Conservation (phyloP, 2,888 invertebrate genomes). For the Aspidiotus rigidus region DNA sequence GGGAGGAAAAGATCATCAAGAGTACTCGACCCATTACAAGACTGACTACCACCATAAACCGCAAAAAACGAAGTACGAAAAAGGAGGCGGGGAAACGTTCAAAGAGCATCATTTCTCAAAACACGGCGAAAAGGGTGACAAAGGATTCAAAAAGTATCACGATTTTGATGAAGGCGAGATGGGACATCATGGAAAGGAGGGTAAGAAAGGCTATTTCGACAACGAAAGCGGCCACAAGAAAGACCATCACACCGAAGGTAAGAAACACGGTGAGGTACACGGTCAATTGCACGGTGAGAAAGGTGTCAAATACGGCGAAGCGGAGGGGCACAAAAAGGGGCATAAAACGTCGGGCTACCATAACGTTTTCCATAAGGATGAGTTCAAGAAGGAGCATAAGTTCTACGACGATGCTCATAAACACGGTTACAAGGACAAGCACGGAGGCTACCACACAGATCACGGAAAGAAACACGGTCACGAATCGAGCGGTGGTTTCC, state of each 20-base stretch:
- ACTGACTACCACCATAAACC: constrained; percentile 39
- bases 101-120: constrained; percentile 50
- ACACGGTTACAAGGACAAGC: constrained; percentile 63
- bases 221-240: constrained; percentile 56
- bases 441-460: constrained; percentile 65
- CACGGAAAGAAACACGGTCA: constrained; percentile 62
- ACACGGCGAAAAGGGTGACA: constrained; percentile 55
- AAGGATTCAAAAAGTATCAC: constrained; percentile 56
- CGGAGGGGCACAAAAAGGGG: constrained; percentile 64
- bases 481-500: constrained; percentile 67
- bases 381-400: constrained; percentile 65
- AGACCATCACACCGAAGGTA: constrained; percentile 53
- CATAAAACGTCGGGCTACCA: constrained; percentile 68
- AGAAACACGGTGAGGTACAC: constrained; percentile 57
- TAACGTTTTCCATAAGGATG: constrained; percentile 70
- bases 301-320: constrained; percentile 60
- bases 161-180: constrained; percentile 54
- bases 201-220: constrained; percentile 54
- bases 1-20: constrained; percentile 50
- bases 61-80: constrained; percentile 36
- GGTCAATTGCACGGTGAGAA: constrained; percentile 57
- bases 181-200: constrained; percentile 60
- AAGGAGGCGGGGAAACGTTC: constrained; percentile 51
- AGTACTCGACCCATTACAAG: constrained; percentile 55
- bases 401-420: constrained; percentile 80